These are phyloP conservation scores for Polydrusus pterygomalis DNA, from an alignment of 2,888 invertebrate species.

Conservation along the genomic window DNA sequence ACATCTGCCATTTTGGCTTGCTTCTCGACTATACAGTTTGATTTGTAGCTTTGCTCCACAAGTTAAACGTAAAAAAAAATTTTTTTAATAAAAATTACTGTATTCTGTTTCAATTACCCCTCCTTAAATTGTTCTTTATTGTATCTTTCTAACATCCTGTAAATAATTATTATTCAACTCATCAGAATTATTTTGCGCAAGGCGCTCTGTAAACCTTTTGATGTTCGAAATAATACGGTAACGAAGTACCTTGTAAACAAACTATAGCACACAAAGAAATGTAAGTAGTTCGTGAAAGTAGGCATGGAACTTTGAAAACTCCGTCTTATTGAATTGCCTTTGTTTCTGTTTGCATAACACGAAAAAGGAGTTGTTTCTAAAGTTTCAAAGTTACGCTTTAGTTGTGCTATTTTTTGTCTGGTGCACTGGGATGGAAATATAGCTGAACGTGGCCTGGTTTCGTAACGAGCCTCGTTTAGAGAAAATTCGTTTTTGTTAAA, in stretches of 20 bases:
- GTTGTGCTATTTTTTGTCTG: background rate
- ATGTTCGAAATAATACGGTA: background rate
- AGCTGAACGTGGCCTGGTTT: conserved; percentile 1
- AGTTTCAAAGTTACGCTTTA: conserved; percentile 7
- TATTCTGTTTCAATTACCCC: too few relatives aligned
- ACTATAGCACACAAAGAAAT: background rate
- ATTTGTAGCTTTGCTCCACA: too few relatives aligned
- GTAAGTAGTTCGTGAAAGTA: background rate
- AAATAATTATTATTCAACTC: too few relatives aligned
- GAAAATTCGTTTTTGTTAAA: too few relatives aligned
- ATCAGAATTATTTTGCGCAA: too few relatives aligned
- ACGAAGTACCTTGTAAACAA: background rate
- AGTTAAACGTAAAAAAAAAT: too few relatives aligned
- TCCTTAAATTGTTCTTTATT: too few relatives aligned
- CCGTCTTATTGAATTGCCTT: conserved; percentile 11
- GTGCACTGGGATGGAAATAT: conserved; percentile 7
- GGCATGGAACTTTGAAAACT: background rate
- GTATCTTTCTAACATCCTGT: too few relatives aligned
- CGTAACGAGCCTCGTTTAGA: background rate
- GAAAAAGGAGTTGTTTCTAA: conserved; percentile 11
- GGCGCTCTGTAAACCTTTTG: background rate
- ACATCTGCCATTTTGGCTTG: too few relatives aligned
- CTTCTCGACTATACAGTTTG: too few relatives aligned
- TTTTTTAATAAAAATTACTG: too few relatives aligned
- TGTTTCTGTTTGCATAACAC: conserved; percentile 18